Evolutionary conservation across 1,140 invertebrate genomes (phyloP).

Genomic region (Papilio dardanus): DNA sequence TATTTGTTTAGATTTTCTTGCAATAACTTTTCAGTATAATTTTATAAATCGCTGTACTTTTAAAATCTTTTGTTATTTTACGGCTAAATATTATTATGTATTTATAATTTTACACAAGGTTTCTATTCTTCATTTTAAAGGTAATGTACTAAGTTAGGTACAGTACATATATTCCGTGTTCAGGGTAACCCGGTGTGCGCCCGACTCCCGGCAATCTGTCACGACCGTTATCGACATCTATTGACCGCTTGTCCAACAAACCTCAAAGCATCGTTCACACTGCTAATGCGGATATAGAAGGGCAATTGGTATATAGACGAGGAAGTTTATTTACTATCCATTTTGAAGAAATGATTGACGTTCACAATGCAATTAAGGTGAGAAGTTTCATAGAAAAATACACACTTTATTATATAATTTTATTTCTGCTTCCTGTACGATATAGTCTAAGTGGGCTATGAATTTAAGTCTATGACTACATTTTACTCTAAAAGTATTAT

Average conservation of each 20-base stretch:
- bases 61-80: too few relatives aligned
- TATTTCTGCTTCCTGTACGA: neutral
- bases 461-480: neutral
- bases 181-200: neutral
- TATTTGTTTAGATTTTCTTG: neutral
- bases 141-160: neutral
- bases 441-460: neutral
- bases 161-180: neutral
- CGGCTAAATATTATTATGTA: too few relatives aligned
- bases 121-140: neutral
- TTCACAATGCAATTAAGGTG: neutral
- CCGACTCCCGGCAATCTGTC: slow-evolving; percentile 42
- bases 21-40: too few relatives aligned
- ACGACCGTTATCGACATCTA: slow-evolving; percentile 52
- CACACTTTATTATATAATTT: neutral
- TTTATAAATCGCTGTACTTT: too few relatives aligned
- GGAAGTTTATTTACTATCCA: neutral
- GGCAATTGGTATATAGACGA: neutral
- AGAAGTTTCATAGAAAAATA: neutral
- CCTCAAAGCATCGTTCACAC: slow-evolving; percentile 33
- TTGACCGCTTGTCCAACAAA: slow-evolving; percentile 45
- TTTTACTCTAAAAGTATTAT: neutral
- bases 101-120: neutral
- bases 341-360: neutral
- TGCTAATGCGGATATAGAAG: slow-evolving; percentile 26